Base-by-base conservation (phyloP, 2,888 invertebrate species). In the Tupiocoris notatus region DNA sequence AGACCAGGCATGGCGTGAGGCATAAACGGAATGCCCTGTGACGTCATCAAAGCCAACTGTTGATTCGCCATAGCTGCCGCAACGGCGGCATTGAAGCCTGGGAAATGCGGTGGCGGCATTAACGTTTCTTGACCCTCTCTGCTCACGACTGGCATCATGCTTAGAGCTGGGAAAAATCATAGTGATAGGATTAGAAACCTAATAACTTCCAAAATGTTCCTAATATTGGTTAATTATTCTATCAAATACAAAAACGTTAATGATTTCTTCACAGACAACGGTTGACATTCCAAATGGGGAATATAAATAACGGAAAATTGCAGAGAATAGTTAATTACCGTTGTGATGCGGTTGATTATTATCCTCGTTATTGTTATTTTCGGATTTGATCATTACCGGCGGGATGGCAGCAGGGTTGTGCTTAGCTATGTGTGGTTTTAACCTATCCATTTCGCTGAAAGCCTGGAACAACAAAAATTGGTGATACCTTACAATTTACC, bases 361-460 rank as follows among this genome's bases (percentile, higher is more conserved):
- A 23, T 79, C 79, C 68, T 82, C 82, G 70, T 83, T 82, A 70
- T 82, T 82, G 79, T 81, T 82, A 78, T 81, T 83, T 24, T 80
- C 82, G 0, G 84, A 83, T 79, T 81, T 81, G 18, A 79, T 80
- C 66, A 79, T 78, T 16, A 80, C 75, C 6, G 80, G 80, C 78
- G 86, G 85, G 56, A 89, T 84, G 7, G 87, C 88, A 16, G 88
- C 87, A 22, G 87, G 87, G 80, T 87, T 89, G 83, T 92, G 92
- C 82, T 91, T 91, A 17, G 89, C 87, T 54, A 91, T 88, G 84
- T 92, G 92, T 0, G 88, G 87, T 24, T 89, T 86, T 62, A 92
- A 84, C 74, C 90, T 87, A 76, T 90, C 89, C 70, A 90, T 84
- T 81, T 92, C 91, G n/a, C 91, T 90, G 83, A 91, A 91, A 0